phyloP scores from a whole-genome alignment of 2,113 vertebrate genomes.

The Notarius quadriscutis region DNA sequence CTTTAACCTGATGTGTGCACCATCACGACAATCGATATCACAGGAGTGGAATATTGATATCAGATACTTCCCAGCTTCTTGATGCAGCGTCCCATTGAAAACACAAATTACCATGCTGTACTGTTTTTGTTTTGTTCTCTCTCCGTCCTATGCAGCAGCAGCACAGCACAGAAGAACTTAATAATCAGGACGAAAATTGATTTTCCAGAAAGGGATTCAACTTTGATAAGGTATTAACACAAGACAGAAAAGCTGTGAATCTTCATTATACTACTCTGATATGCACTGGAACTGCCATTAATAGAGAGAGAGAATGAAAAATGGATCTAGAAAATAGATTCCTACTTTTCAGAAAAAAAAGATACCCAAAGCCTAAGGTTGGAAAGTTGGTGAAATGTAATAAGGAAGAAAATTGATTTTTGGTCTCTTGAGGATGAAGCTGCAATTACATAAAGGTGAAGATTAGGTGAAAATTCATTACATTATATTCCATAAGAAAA shows the following conservation, averaged over 20 bases:
- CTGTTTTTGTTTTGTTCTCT: neutral
- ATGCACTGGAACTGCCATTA: constrained; percentile 72
- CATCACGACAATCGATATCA: constrained; percentile 50
- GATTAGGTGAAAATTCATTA: constrained; percentile 42
- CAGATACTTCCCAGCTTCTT: constrained; percentile 49
- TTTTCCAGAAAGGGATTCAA: constrained; percentile 80
- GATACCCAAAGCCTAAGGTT: constrained; percentile 41
- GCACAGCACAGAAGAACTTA: constrained; percentile 74
- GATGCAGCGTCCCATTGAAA: constrained; percentile 43
- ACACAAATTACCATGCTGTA: constrained; percentile 38
- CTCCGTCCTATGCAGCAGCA: constrained; percentile 7
- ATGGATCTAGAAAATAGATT: constrained; percentile 61
- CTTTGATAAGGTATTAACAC: constrained; percentile 82
- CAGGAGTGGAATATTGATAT: constrained; percentile 50
- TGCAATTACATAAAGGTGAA: constrained; percentile 49
- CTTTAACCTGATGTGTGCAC: constrained; percentile 41
- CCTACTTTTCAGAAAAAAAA: constrained; percentile 48
- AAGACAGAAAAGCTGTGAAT: constrained; percentile 79
- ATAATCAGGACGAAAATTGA: constrained; percentile 82
- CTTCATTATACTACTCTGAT: constrained; percentile 80
- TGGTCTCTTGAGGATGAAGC: constrained; percentile 33
- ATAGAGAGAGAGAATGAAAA: constrained; percentile 57
- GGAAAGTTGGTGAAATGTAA: constrained; percentile 25
- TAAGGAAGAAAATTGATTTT: constrained; percentile 46
- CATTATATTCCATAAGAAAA: constrained; percentile 36